Evolutionary conservation across 2,888 invertebrate genomes (phyloP), one percentile per base, ranked within the genome.

Genomic region (Pterostichus niger): DNA sequence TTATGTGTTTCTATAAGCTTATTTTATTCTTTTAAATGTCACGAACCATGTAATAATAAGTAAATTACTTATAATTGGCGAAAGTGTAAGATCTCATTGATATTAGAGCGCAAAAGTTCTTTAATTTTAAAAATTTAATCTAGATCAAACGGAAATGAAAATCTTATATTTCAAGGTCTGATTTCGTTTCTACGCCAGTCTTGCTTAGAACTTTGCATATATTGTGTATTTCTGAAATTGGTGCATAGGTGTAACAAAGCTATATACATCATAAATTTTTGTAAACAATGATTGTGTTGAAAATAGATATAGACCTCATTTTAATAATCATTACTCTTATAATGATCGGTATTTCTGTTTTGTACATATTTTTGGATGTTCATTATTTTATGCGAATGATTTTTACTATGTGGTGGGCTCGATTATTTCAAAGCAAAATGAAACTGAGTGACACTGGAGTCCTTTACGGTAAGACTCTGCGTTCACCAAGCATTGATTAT

Each of bases 281-380:
- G n/a, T 49, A 13, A 64, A 13, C 13, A 71, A 83, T 84, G 79
- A 84, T 84, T 64, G 85, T 86, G 85, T 35, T 86, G 7, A 85
- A 85, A 81, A 59, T 86, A 10, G 85, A 86, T 81, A 79, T 86
- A 13, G 85, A 86, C 76, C 54, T 86, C 13, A 84, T 85, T 46
- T 75, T 82, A 24, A 64, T 83, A n/a, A 88, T 85, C 31, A 13
- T 84, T 24, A 24, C 90, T 89, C 75, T 86, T 64, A 24, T 87
- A 6, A 81, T 86, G 24, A 85, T 87, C 0, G 85, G 91, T 35
- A 86, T 93, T 81, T 90, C 91, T 9, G 87, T 95, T 44, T 89
- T 95, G 44, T 96, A 95, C 87, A 89, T 95, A 15, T 91, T 94
- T 82, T 95, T 95, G 91, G 96, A 96, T 89, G 94, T 96, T 1